Conservation (phyloP, 2,113 vertebrate species). For the Rhizomys pruinosus region DNA sequence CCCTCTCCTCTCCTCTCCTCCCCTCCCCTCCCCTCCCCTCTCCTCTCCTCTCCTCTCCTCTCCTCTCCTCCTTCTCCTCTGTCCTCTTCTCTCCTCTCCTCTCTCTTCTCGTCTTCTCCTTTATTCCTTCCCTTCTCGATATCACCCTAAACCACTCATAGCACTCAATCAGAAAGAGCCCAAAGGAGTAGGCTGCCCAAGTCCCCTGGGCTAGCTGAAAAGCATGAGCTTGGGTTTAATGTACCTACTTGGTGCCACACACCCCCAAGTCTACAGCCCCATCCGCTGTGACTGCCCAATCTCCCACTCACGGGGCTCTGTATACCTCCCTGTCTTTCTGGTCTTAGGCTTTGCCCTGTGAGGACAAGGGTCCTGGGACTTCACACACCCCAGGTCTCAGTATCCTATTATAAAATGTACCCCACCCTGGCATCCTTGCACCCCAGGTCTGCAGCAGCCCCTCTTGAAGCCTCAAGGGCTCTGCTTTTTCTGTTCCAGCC, state of each 20-base stretch:
- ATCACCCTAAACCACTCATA: not conserved
- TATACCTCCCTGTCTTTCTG: not conserved
- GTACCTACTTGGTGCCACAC: too few relatives aligned
- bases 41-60: not conserved
- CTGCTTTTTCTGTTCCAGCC: not conserved
- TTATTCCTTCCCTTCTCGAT: not conserved
- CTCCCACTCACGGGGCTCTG: not conserved
- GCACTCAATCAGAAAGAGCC: not conserved
- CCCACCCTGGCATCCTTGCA: not conserved
- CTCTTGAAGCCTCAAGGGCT: not conserved
- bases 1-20: too few relatives aligned
- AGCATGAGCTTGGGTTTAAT: not conserved
- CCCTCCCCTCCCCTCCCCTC: too few relatives aligned
- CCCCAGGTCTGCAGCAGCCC: not conserved
- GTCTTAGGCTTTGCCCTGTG: not conserved
- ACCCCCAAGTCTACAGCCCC: too few relatives aligned
- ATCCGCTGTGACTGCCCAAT: not conserved
- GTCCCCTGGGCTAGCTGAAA: not conserved
- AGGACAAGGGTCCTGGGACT: not conserved
- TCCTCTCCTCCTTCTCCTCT: not conserved
- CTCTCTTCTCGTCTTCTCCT: too few relatives aligned
- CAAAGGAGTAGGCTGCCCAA: not conserved
- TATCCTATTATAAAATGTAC: not conserved
- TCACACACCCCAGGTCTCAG: too few relatives aligned
- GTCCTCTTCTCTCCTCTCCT: not conserved